Conservation (phyloP, 2,113 vertebrate species). For the Motacilla alba region DNA sequence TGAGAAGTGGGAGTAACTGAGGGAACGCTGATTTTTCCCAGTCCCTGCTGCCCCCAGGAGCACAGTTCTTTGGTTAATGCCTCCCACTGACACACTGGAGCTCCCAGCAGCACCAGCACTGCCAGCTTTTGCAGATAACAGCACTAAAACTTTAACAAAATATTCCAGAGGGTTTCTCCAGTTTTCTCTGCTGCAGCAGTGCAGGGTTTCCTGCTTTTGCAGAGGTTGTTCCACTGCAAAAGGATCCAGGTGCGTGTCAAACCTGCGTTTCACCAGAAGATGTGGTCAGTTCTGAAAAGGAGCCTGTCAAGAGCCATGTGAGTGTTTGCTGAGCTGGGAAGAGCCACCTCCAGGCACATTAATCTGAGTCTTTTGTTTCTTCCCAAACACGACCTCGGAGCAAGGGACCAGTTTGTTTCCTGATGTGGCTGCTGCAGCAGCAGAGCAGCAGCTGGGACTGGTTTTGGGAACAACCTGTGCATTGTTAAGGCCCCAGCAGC, state of each 20-base stretch:
- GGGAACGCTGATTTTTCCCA: not conserved
- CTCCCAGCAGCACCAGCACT: not conserved
- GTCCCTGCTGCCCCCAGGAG: not conserved
- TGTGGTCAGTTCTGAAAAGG: not conserved
- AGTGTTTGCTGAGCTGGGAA: not conserved
- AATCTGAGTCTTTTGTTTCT: not conserved
- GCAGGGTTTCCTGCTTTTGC: not conserved
- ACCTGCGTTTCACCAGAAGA: not conserved
- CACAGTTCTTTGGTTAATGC: not conserved
- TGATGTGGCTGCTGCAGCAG: not conserved
- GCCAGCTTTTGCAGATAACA: not conserved
- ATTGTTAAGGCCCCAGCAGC: not conserved
- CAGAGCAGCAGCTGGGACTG: not conserved
- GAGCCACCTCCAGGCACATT: not conserved
- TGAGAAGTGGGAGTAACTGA: not conserved
- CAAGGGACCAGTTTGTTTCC: not conserved
- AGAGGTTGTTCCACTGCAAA: not conserved
- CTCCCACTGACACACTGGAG: not conserved
- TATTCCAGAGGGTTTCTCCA: not conserved
- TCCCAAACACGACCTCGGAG: accelerated
- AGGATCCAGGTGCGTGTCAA: not conserved
- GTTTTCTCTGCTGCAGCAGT: not conserved
- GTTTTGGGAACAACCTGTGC: not conserved
- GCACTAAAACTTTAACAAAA: not conserved
- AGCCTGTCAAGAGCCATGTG: not conserved